A percentile compares a stretch with the other conserved stretches of the same genome.
Evolutionary conservation across 1,140 invertebrate species (phyloP).

Genomic region (Caenorhabditis inopinata): DNA sequence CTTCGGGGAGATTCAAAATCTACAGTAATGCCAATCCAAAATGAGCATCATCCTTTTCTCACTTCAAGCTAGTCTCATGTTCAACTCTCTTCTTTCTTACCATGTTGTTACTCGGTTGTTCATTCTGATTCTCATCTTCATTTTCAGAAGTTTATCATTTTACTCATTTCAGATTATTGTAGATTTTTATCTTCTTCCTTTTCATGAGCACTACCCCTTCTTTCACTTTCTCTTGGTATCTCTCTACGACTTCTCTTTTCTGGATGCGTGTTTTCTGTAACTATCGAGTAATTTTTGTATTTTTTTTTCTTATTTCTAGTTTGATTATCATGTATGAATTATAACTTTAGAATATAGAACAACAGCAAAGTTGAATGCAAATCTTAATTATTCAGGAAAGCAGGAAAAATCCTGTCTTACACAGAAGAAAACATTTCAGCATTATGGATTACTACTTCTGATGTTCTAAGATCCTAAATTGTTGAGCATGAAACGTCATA

Average conservation of each 20-base stretch:
- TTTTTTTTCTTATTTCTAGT: too few species aligned
- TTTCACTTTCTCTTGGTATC: not conserved
- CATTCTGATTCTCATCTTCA: not conserved
- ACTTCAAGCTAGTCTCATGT: not conserved
- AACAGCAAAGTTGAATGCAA: too few species aligned
- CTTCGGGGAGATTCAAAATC: constrained; percentile 23
- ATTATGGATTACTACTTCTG: too few species aligned
- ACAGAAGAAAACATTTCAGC: too few species aligned
- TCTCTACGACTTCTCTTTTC: not conserved
- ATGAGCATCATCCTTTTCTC: not conserved
- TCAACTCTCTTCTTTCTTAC: not conserved
- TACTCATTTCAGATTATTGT: not conserved
- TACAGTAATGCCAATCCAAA: not conserved
- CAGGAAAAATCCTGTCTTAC: too few species aligned
- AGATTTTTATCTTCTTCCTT: not conserved
- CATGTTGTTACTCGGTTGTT: not conserved
- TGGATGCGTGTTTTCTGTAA: too few species aligned
- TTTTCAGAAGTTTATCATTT: not conserved
- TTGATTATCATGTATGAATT: too few species aligned
- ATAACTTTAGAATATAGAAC: too few species aligned
- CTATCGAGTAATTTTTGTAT: not conserved
- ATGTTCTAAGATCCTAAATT: too few species aligned
- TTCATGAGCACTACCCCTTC: not conserved
- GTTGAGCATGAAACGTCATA: too few species aligned
- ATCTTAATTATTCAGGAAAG: too few species aligned